Percentiles rank a stretch among this genome's conserved stretches.
Conservation (phyloP, 1,140 invertebrate genomes). For the Asbolus verrucosus region DNA sequence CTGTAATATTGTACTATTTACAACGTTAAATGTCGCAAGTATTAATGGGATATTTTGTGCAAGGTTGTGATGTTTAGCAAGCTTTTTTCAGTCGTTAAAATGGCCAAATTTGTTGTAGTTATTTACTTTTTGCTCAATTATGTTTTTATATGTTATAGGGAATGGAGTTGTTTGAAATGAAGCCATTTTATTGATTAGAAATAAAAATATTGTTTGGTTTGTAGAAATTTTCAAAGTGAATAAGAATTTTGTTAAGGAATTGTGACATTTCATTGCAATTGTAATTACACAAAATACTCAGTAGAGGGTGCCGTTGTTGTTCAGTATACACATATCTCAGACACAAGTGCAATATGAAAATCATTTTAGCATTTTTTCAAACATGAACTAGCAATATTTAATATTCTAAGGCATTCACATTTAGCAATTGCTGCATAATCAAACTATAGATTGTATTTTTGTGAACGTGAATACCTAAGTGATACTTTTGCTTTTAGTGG, state of each 20-base stretch:
- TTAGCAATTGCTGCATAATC: constrained; percentile 56
- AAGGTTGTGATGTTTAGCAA: constrained; percentile 2
- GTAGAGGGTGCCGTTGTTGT: constrained; percentile 45
- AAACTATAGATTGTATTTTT: constrained; percentile 60
- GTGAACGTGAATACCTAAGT: constrained; percentile 61
- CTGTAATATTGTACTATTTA: neutral
- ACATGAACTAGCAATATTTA: constrained; percentile 53
- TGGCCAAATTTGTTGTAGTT: constrained; percentile 23
- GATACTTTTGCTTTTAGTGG: constrained; percentile 61
- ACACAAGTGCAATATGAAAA: constrained; percentile 48
- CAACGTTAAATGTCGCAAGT: neutral
- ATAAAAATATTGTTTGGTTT: constrained; percentile 16
- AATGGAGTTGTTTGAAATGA: neutral
- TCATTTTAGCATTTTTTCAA: constrained; percentile 44
- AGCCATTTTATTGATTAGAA: constrained; percentile 12
- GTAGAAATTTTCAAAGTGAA: constrained; percentile 1
- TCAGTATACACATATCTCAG: constrained; percentile 52
- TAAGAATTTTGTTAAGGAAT: constrained; percentile 19
- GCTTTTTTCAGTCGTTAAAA: constrained; percentile 12
- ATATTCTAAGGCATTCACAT: constrained; percentile 52
- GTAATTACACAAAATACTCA: constrained; percentile 35
- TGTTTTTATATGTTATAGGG: constrained; percentile 13
- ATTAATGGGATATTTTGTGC: neutral
- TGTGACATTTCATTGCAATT: constrained; percentile 15
- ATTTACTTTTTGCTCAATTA: constrained; percentile 27